Percentiles rank a stretch among this genome's conserved stretches.
These are phyloP conservation scores for Sebastes vulpes DNA, from an alignment of 2,797 vertebrate species.

Conservation along the genomic window DNA sequence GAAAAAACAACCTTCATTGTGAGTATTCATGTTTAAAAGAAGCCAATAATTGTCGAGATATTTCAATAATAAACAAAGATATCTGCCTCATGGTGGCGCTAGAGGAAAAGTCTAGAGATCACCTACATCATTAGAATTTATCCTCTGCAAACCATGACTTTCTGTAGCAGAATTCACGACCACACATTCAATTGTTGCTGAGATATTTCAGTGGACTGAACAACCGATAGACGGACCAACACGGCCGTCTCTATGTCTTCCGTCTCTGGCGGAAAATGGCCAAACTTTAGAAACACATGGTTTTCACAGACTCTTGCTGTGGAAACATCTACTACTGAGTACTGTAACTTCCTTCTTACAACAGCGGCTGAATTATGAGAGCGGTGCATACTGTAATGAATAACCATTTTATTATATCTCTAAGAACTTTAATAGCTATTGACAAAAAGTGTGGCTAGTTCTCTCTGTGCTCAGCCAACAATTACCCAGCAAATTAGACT, in stretches of 20 bases:
- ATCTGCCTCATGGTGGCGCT: not conserved
- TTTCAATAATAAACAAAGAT: not conserved
- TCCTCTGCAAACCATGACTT: not conserved
- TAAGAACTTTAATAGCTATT: slow-evolving; percentile 74
- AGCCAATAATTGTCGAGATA: not conserved
- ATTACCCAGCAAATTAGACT: slow-evolving; percentile 71
- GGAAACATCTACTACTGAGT: not conserved
- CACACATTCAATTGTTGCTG: not conserved
- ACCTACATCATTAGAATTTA: not conserved
- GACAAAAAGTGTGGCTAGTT: slow-evolving; percentile 59
- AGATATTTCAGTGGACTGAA: not conserved
- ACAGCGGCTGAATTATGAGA: slow-evolving; percentile 40
- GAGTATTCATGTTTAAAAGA: not conserved
- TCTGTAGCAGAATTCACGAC: not conserved
- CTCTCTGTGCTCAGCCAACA: slow-evolving; percentile 42
- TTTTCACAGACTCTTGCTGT: not conserved
- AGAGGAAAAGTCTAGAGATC: not conserved
- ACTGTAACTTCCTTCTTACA: not conserved
- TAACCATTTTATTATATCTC: slow-evolving; percentile 58
- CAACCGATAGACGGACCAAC: not conserved
- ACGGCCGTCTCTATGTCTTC: not conserved
- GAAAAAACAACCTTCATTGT: not conserved
- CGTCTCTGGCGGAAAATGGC: not conserved
- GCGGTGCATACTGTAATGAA: slow-evolving; percentile 43
- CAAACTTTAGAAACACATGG: not conserved